A percentile compares a stretch with the other conserved stretches of the same genome.
These are phyloP conservation scores for Narcine bancroftii DNA, from an alignment of 2,113 vertebrate species.

Conservation along the genomic window DNA sequence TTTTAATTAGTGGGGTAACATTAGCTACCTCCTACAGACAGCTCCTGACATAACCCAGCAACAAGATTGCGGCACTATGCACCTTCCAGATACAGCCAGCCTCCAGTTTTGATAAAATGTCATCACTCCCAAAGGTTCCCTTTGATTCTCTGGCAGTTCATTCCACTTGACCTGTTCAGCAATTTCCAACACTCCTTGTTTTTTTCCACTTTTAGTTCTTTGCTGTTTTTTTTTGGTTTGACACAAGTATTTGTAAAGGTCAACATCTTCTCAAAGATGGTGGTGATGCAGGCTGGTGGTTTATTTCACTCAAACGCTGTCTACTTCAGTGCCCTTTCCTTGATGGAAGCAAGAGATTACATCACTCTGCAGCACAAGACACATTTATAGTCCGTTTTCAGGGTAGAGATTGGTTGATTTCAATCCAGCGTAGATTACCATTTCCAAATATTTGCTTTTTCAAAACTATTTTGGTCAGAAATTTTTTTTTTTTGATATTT, in stretches of 20 bases:
- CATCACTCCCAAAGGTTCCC: not conserved
- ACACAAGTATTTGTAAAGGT: not conserved
- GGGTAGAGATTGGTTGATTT: not conserved
- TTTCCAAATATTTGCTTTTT: not conserved
- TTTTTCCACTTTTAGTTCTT: not conserved
- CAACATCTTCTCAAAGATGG: not conserved
- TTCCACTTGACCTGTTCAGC: not conserved
- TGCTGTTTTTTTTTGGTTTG: not conserved
- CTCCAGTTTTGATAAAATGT: not conserved
- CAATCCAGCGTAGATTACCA: not conserved
- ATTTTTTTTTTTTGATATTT: not conserved
- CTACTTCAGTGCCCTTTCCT: not conserved
- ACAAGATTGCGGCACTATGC: not conserved
- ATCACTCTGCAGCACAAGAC: not conserved
- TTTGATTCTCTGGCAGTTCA: not conserved
- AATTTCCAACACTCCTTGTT: not conserved
- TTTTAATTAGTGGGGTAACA: too few species aligned
- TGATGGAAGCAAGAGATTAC: not conserved
- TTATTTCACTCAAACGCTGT: not conserved
- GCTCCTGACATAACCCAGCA: not conserved
- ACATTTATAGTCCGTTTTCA: not conserved
- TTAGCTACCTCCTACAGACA: not conserved
- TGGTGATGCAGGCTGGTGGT: not conserved
- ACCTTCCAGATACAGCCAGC: not conserved
- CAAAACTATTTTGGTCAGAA: slow-evolving; percentile 1